These are phyloP conservation scores for Siniperca scherzeri DNA, from an alignment of 2,797 vertebrate genomes.

Conservation along the genomic window DNA sequence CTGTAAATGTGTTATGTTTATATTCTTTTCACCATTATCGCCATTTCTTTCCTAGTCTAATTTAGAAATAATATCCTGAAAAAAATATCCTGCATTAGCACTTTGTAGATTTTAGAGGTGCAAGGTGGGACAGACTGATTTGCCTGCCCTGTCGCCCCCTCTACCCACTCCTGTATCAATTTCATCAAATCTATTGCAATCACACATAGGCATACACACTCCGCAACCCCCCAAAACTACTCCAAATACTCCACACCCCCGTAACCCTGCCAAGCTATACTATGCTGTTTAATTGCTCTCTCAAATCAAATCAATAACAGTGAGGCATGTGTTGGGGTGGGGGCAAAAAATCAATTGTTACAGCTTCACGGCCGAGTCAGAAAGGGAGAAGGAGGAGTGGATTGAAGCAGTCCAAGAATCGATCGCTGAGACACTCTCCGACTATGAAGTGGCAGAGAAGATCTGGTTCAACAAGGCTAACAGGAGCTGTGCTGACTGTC, in stretches of 20 bases:
- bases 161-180: constrained; percentile 49
- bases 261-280: constrained; percentile 76
- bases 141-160: constrained; percentile 23
- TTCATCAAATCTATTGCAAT: constrained; percentile 69
- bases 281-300: constrained; percentile 86
- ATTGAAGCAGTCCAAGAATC: constrained; percentile 96
- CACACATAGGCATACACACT: constrained; percentile 48
- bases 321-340: constrained; percentile 63
- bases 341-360: constrained; percentile 86
- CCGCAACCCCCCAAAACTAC: constrained; percentile 50
- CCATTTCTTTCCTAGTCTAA: constrained; percentile 27
- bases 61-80: constrained; percentile 52
- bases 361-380: constrained; percentile 96
- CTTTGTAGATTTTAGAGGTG: constrained; percentile 60
- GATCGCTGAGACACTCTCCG: constrained; percentile 95
- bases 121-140: constrained; percentile 68
- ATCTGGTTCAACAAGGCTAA: constrained; percentile 99
- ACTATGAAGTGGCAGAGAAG: constrained; percentile 99
- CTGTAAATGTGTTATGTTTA: constrained; percentile 27
- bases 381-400: constrained; percentile 95
- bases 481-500: constrained; percentile 95
- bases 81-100: constrained; percentile 50
- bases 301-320: constrained; percentile 88
- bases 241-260: constrained; percentile 52
- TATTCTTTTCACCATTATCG: constrained; percentile 6